These are phyloP conservation scores for Aradophagus sp. DNA, from an alignment of 1,140 invertebrate genomes.

Conservation along the genomic window DNA sequence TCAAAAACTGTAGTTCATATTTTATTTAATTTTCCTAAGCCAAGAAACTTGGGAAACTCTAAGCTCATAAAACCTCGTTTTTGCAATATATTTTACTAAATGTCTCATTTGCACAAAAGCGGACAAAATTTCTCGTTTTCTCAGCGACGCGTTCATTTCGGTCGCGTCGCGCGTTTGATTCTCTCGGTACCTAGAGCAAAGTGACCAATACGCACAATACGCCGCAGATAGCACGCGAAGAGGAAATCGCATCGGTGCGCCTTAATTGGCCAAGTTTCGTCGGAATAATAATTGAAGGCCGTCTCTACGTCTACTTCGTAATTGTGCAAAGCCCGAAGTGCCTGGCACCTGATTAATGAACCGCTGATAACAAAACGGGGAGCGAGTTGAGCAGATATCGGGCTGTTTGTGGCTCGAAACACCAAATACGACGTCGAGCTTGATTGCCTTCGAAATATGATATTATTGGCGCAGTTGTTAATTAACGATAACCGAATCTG, in stretches of 20 bases:
- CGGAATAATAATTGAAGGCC: constrained; percentile 56
- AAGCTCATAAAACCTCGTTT: no score
- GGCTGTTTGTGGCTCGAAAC: constrained; percentile 40
- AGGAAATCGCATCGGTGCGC: constrained; percentile 16
- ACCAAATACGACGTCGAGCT: constrained; percentile 38
- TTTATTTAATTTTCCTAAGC: no score
- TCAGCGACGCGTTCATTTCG: no score
- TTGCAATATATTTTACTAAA: no score
- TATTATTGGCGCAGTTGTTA: constrained; percentile 49
- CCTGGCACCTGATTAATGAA: constrained; percentile 61
- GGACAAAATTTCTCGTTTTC: no score
- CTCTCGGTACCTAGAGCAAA: constrained; percentile 33
- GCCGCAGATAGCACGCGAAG: constrained; percentile 19
- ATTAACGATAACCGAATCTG: constrained; percentile 51
- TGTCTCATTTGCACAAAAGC: no score
- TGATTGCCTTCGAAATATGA: constrained; percentile 58
- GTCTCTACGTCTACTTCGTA: constrained; percentile 49
- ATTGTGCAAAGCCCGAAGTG: constrained; percentile 59
- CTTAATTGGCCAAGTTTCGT: constrained; percentile 55
- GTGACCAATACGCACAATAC: constrained; percentile 37
- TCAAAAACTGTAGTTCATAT: no score
- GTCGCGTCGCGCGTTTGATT: constrained; percentile 14
- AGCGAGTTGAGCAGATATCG: constrained; percentile 47
- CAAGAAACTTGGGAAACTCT: no score
- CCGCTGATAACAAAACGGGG: constrained; percentile 54